These are phyloP conservation scores for Halesus radiatus DNA, from an alignment of 1,140 invertebrate genomes.

Conservation along the genomic window DNA sequence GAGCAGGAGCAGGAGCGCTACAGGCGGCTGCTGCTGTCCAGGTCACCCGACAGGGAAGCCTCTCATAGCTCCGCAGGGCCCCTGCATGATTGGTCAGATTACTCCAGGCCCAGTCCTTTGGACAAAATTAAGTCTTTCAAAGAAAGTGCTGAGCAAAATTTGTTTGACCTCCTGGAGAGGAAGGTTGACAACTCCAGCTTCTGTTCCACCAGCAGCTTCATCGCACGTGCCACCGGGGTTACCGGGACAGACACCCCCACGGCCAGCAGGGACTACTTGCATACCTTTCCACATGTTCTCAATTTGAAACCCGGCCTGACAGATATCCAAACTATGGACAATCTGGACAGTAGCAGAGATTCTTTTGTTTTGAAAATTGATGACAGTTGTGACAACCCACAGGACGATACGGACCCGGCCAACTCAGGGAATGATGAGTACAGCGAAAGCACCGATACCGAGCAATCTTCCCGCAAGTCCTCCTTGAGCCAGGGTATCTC, in stretches of 20 bases:
- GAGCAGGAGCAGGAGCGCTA: slow-evolving; percentile 67
- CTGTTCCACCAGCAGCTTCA: slow-evolving; percentile 77
- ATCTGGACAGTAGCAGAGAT: slow-evolving; percentile 52
- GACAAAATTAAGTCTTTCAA: slow-evolving; percentile 58
- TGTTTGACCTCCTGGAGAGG: slow-evolving; percentile 82
- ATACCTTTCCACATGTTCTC: slow-evolving; percentile 62
- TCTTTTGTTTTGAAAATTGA: slow-evolving; percentile 26
- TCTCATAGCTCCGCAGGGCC: neutral
- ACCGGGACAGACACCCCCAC: slow-evolving; percentile 64
- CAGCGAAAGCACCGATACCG: slow-evolving; percentile 48
- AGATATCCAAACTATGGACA: slow-evolving; percentile 32
- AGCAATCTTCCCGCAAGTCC: slow-evolving; percentile 44
- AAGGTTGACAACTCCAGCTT: slow-evolving; percentile 80
- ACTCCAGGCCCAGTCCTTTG: slow-evolving; percentile 37
- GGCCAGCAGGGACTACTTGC: slow-evolving; percentile 62
- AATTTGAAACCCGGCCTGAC: slow-evolving; percentile 60
- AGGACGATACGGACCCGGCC: neutral
- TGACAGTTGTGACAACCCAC: neutral
- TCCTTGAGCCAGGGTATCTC: slow-evolving; percentile 27
- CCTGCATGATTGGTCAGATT: slow-evolving; percentile 58
- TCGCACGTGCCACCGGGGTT: slow-evolving; percentile 69
- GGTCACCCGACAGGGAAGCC: slow-evolving; percentile 58
- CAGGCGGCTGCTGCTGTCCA: slow-evolving; percentile 59
- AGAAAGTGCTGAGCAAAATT: slow-evolving; percentile 74
- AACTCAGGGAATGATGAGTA: slow-evolving; percentile 27